These are phyloP conservation scores for Lordiphosa stackelbergi DNA, from an alignment of 1,140 invertebrate species.

Conservation along the genomic window DNA sequence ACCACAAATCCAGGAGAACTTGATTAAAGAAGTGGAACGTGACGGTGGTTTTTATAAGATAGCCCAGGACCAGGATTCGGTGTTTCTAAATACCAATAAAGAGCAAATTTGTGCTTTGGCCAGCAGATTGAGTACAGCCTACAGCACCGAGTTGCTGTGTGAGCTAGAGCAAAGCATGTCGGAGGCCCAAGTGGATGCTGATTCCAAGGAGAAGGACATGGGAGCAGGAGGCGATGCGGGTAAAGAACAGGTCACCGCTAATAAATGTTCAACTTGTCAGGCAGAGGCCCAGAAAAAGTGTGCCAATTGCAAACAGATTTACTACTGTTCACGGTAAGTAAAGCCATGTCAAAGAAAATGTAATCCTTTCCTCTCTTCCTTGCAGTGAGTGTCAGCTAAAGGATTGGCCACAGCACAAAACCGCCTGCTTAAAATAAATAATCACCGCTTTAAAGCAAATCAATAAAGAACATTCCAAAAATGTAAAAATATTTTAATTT, in stretches of 20 bases:
- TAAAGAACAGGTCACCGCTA: background rate
- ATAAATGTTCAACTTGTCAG: constrained; percentile 76
- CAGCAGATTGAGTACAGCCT: constrained; percentile 76
- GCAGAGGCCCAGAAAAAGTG: constrained; percentile 78
- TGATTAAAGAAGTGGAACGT: constrained; percentile 77
- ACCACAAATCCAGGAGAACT: constrained; percentile 74
- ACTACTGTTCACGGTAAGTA: constrained; percentile 78
- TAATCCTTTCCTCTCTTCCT: constrained; percentile 2
- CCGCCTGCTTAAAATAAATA: constrained; percentile 14
- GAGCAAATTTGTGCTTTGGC: constrained; percentile 79
- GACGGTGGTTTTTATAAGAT: constrained; percentile 79
- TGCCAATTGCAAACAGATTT: constrained; percentile 77
- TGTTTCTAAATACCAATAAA: constrained; percentile 78
- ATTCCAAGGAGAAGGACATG: constrained; percentile 14
- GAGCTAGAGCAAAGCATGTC: constrained; percentile 70
- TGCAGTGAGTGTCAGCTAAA: constrained; percentile 78
- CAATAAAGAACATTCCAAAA: constrained; percentile 58
- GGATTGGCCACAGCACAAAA: constrained; percentile 78
- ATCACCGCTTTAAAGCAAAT: constrained; percentile 8
- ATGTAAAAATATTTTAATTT: constrained; percentile 24
- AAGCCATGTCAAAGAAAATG: no score
- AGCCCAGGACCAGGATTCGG: constrained; percentile 79
- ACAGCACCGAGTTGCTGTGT: constrained; percentile 78
- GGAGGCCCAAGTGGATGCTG: constrained; percentile 22
- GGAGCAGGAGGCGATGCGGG: background rate